A percentile compares a stretch with the other conserved stretches of the same genome.
phyloP scores from a whole-genome alignment of 2,888 invertebrate species.

The Anodontia alba region DNA sequence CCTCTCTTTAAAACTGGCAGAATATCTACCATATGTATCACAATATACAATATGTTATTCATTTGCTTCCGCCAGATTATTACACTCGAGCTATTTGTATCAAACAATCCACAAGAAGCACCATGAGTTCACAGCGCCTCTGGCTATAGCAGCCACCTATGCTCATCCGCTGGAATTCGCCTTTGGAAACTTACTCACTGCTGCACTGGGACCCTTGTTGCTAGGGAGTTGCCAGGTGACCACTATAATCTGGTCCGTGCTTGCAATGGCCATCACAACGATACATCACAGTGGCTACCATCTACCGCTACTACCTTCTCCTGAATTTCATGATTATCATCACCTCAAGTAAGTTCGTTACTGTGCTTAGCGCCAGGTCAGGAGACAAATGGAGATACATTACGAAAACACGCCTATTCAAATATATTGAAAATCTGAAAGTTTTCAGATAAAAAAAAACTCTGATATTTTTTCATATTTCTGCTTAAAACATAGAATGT shows the following conservation, averaged over 20 bases:
- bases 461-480: too few species aligned
- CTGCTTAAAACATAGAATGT: too few species aligned
- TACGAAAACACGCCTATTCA: too few species aligned
- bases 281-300: constrained; percentile 95
- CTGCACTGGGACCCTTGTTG: constrained; percentile 87
- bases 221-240: constrained; percentile 88
- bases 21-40: too few species aligned
- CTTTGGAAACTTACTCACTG: constrained; percentile 91
- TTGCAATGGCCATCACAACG: constrained; percentile 91
- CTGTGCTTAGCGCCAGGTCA: too few species aligned
- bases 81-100: constrained; percentile 91
- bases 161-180: constrained; percentile 91
- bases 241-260: constrained; percentile 89
- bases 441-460: too few species aligned
- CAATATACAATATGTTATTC: background rate
- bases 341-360: constrained; percentile 88
- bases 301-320: constrained; percentile 92
- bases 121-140: constrained; percentile 94
- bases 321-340: constrained; percentile 94
- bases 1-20: too few species aligned
- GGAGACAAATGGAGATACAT: too few species aligned
- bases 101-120: constrained; percentile 93
- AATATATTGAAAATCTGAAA: too few species aligned
- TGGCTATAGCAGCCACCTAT: constrained; percentile 92
- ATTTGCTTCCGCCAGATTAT: constrained; percentile 86